These are phyloP conservation scores for Emberiza fucata DNA, from an alignment of 2,113 vertebrate species.

Conservation along the genomic window DNA sequence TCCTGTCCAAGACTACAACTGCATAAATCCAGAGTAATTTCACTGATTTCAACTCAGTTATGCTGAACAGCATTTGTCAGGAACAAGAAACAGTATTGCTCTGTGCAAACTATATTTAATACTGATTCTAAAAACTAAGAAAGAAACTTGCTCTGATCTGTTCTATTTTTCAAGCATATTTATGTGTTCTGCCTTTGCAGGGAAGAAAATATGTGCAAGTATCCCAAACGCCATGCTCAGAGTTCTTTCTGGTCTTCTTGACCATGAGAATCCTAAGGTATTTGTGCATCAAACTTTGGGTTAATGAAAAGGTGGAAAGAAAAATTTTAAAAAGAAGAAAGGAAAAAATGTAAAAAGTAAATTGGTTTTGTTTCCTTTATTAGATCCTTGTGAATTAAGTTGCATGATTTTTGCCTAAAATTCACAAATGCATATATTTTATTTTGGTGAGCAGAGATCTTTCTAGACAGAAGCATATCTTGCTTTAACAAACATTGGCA, in stretches of 20 bases:
- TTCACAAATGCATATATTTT: background rate
- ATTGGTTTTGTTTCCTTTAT: background rate
- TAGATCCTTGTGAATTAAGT: background rate
- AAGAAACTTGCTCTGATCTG: background rate
- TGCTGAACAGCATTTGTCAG: background rate
- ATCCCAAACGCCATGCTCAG: conserved; percentile 83
- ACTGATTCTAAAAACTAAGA: background rate
- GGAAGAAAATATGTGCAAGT: conserved; percentile 88
- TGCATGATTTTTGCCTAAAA: background rate
- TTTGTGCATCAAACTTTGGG: background rate
- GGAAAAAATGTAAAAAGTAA: background rate
- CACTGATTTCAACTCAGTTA: background rate
- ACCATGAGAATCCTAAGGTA: conserved; percentile 95
- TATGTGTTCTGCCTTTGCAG: conserved; percentile 65
- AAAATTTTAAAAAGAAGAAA: background rate
- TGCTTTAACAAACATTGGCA: background rate
- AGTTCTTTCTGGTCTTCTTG: conserved; percentile 91
- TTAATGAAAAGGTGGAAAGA: background rate
- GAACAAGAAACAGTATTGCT: background rate
- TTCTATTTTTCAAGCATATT: background rate
- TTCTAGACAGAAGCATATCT: background rate
- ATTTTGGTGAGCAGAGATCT: background rate
- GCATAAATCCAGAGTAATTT: background rate
- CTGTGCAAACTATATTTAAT: background rate
- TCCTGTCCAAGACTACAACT: background rate